Conservation (phyloP, 2,888 invertebrate species). For the Campoplex capitator region DNA sequence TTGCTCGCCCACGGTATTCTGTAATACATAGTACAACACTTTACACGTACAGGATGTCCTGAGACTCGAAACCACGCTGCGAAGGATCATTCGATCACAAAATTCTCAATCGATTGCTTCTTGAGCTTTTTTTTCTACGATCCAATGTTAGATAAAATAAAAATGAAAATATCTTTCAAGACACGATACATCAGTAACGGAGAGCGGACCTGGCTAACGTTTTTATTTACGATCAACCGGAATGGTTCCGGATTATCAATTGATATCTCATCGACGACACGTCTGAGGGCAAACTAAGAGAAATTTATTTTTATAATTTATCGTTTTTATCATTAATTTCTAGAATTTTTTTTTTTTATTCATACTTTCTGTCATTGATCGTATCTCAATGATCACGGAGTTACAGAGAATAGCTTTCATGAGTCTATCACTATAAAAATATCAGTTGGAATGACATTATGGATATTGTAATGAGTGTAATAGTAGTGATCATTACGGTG, state of each 20-base stretch:
- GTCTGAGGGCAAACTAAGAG: too few species aligned
- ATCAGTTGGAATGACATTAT: background rate
- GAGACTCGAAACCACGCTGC: background rate
- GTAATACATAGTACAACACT: background rate
- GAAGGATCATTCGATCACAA: background rate
- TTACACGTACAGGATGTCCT: background rate
- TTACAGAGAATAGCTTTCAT: background rate
- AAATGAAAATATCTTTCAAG: background rate
- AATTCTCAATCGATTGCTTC: background rate
- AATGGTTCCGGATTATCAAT: too few species aligned
- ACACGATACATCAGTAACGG: background rate
- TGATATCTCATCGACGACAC: too few species aligned
- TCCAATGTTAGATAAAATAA: background rate
- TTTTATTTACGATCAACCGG: too few species aligned
- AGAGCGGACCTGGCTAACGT: background rate
- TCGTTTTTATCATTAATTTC: too few species aligned
- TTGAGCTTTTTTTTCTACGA: background rate
- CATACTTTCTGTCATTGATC: too few species aligned
- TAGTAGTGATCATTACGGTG: constrained; percentile 2
- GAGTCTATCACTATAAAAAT: background rate
- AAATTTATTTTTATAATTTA: too few species aligned
- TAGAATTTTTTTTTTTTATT: too few species aligned
- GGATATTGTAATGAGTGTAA: background rate
- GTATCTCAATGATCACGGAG: background rate
- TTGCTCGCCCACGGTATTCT: constrained; percentile 17